Evolutionary conservation across 2,113 vertebrate genomes (phyloP), one percentile per base, ranked within the genome.

Genomic region (Peromyscus maniculatus): DNA sequence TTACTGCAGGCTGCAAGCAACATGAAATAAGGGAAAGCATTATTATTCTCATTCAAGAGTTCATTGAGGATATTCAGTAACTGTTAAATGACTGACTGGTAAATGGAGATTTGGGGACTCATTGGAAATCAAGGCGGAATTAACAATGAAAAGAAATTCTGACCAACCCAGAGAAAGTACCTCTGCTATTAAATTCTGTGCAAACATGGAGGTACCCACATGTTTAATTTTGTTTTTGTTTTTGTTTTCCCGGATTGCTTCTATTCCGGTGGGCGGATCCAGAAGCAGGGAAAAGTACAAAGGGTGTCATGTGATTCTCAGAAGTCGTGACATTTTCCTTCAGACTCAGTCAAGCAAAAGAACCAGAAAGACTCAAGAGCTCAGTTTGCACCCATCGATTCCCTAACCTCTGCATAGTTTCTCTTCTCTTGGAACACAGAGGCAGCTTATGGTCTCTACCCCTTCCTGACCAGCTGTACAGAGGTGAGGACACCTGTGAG

Each of bases 111-210:
- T 55, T 59, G 3, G 49, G 21, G 5, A 28, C 28, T 64, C 55
- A 21, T 8, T 66, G 72, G 62, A 84, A 92, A 84, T 67, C 43
- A 86, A 92, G 83, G 1, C 49, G 33, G 57, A 90, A 22, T 71
- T 64, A 86, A 91, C 17, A 39, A 84, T 86, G 46, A 79, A 91
- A 87, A 93, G 82, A 13, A 95, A 83, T 89, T 95, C 64, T 89
- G 31, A 75, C 21, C 39, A 49, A 87, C 4, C 1, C 10, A 7
- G 4, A 15, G 31, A 64, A 88, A 93, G 15, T 21, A n/a, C 17
- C 74, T 19, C 22, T 66, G 36, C 24, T 77, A 39, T 74, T 46
- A 92, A 91, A 90, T 31, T 26, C n/a, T 57, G 4, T 24, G n/a
- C 8, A 80, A 43, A 43, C 75, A 31, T 3, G 16, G 39, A 0